Evolutionary conservation across 2,113 vertebrate species (phyloP).

Genomic region (Fulmarus glacialis): DNA sequence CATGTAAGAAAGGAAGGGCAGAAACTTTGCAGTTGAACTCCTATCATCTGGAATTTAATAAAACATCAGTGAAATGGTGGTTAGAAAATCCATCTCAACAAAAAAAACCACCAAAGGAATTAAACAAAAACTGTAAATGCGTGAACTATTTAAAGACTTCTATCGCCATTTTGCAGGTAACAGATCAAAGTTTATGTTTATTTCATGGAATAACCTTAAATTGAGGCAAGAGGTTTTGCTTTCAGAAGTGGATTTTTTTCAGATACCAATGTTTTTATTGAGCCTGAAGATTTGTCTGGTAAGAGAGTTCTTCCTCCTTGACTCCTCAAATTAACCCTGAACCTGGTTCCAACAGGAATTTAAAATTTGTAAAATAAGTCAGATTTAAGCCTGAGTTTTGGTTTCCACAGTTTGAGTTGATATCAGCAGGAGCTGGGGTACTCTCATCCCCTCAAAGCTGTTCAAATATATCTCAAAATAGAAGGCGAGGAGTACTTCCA

Average conservation of each 20-base stretch:
- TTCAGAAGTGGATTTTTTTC: neutral
- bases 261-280: neutral
- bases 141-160: neutral
- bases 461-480: neutral
- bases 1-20: neutral
- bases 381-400: neutral
- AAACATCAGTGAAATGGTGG: neutral
- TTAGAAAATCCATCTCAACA: neutral
- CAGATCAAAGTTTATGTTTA: neutral
- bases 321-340: neutral
- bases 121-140: neutral
- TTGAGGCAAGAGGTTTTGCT: neutral
- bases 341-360: neutral
- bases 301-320: neutral
- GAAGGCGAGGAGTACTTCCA: neutral
- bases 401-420: neutral
- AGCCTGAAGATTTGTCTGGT: neutral
- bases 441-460: neutral
- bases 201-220: neutral
- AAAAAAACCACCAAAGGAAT: neutral
- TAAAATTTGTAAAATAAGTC: neutral
- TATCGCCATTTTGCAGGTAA: neutral
- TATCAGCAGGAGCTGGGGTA: neutral
- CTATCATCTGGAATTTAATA: neutral
- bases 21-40: neutral